Evolutionary conservation across 2,888 invertebrate species (phyloP), one percentile per base, ranked within the genome.

Genomic region (Melangyna quadrimaculata): DNA sequence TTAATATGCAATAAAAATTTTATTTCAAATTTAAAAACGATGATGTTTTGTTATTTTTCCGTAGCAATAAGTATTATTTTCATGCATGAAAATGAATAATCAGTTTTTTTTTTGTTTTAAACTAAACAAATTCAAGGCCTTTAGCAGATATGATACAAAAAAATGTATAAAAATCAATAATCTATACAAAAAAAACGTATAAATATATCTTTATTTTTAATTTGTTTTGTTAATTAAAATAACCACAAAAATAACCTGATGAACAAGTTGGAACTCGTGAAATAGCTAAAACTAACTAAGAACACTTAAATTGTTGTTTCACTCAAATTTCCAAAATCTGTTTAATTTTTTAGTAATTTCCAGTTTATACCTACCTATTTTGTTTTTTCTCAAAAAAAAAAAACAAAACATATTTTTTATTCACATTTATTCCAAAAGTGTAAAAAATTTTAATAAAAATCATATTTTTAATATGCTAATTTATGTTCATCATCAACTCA

Each of bases 1-100:
- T 65, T 45, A 32, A 45, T 63, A 65, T 19, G 3, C 32, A 17
- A 65, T 45, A 12, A 65, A 65, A 65, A 14, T 65, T 29, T 17
- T 32, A 63, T 63, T 63, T 22, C 19, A 37, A 59, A 14, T 59
- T 22, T 7, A 35, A 37, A 57, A 12, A 19, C 0, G 9, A 35
- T 10, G 17, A 35, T 10, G 17, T 10, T 55, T 17, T 17, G 29
- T 55, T 51, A 24, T 27, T 48, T 12, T 51, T n/a, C 8, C 14
- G 1, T 22, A 14, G 1, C 10, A n/a, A 59, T 22, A 14, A 59
- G 19, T 57, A 57, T 57, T 19, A 53, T 29, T 32, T 55, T 27
- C 8, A 10, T 8, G 9, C 35, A 57, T 22, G 14, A 59, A 57
- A 59, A 37, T 59, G 14, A 37, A 14, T 19, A 19, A 27, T n/a